phyloP scores from a whole-genome alignment of 2,797 vertebrate species.

The Myotis planiceps region DNA sequence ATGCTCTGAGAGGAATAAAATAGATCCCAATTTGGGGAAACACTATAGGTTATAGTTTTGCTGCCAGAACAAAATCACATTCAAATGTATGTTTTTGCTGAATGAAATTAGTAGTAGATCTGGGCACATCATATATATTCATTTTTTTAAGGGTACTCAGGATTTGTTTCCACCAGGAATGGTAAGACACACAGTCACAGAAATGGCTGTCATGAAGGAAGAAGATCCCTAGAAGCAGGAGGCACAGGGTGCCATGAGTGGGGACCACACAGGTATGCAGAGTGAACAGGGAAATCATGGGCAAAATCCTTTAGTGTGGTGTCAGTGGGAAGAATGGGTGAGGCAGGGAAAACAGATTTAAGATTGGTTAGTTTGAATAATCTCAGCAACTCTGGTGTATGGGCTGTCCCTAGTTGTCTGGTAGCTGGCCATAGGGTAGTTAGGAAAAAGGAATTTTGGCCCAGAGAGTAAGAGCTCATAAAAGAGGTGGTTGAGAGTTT shows the following conservation, averaged over 20 bases:
- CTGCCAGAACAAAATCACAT: background rate
- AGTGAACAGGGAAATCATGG: background rate
- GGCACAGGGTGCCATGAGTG: background rate
- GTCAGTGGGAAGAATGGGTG: background rate
- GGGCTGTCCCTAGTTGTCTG: background rate
- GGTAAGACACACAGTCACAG: background rate
- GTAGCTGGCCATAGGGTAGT: background rate
- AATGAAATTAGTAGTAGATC: background rate
- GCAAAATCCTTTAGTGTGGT: background rate
- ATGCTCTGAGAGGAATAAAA: background rate
- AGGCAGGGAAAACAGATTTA: background rate
- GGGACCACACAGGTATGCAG: background rate
- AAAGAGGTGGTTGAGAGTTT: background rate
- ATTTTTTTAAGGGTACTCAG: background rate
- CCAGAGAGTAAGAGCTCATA: background rate
- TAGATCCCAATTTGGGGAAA: background rate
- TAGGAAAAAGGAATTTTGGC: background rate
- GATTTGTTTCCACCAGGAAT: background rate
- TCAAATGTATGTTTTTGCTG: background rate
- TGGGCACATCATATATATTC: background rate
- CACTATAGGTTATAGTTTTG: background rate
- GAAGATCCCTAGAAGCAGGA: background rate
- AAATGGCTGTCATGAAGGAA: background rate
- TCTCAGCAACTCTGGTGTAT: background rate
- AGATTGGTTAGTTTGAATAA: background rate